phyloP scores from a whole-genome alignment of 1,140 invertebrate genomes.

The Drosophila arizonae region DNA sequence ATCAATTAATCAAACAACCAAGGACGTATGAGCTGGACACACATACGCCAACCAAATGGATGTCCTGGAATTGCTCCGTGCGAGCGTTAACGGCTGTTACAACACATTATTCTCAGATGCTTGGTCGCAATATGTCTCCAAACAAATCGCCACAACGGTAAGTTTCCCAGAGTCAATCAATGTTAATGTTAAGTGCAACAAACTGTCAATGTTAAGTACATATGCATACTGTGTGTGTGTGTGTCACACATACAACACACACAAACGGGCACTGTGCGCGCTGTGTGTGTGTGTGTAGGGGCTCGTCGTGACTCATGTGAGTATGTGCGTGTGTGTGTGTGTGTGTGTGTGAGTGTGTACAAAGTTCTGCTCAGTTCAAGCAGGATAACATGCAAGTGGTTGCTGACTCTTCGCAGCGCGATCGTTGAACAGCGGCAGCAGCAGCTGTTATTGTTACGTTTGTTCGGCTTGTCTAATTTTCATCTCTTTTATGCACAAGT shows the following conservation, averaged over 20 bases:
- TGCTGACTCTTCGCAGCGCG: conserved; percentile 30
- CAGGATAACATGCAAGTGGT: conserved; percentile 19
- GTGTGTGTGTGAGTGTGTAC: background rate
- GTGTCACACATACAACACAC: background rate
- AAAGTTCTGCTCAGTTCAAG: background rate
- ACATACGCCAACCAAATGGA: conserved; percentile 55
- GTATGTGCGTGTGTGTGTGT: background rate
- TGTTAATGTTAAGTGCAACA: conserved; percentile 5
- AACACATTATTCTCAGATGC: conserved; percentile 71
- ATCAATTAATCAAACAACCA: conserved; percentile 4
- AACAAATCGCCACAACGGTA: conserved; percentile 66
- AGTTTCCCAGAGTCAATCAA: conserved; percentile 44
- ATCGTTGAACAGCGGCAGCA: conserved; percentile 4
- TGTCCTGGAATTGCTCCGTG: conserved; percentile 69
- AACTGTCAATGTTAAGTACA: background rate
- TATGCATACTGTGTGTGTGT: conserved; percentile 4
- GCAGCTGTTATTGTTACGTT: conserved; percentile 9
- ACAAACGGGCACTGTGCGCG: conserved; percentile 8
- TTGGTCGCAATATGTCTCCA: conserved; percentile 69
- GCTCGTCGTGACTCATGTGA: conserved; percentile 44
- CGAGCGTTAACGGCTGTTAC: conserved; percentile 57
- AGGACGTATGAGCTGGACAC: conserved; percentile 23
- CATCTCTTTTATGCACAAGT: conserved; percentile 27
- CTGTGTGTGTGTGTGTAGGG: background rate
- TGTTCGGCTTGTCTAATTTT: conserved; percentile 1